phyloP scores from a whole-genome alignment of 2,797 vertebrate species.

The Microhierax caerulescens region DNA sequence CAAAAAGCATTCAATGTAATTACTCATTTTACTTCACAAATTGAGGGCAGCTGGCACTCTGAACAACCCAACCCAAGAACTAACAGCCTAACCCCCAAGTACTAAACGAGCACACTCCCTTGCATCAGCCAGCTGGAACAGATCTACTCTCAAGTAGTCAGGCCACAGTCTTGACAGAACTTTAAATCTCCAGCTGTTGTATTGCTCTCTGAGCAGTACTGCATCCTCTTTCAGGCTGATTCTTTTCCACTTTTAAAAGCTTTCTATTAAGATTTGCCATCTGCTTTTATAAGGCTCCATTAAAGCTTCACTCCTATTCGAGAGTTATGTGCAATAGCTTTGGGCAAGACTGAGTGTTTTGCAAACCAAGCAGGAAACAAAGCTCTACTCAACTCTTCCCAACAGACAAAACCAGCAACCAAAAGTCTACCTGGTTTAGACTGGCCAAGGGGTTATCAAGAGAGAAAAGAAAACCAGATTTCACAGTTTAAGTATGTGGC shows the following conservation, averaged over 20 bases:
- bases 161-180: not conserved
- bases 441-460: not conserved
- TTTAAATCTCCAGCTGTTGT: not conserved
- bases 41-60: not conserved
- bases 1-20: not conserved
- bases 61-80: not conserved
- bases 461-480: not conserved
- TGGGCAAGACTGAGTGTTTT: not conserved
- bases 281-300: not conserved
- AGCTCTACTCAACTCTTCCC: not conserved
- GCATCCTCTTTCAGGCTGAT: not conserved
- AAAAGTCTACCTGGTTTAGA: not conserved
- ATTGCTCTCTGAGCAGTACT: not conserved
- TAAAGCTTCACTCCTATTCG: not conserved
- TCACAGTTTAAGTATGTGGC: not conserved
- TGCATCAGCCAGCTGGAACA: not conserved
- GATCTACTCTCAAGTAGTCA: not conserved
- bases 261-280: not conserved
- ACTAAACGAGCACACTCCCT: not conserved
- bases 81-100: not conserved
- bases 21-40: not conserved
- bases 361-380: not conserved
- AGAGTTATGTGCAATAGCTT: not conserved
- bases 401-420: not conserved
- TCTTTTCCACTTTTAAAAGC: not conserved